Base-by-base conservation (phyloP, 1,140 invertebrate species). In the Schlechtendalia chinensis region DNA sequence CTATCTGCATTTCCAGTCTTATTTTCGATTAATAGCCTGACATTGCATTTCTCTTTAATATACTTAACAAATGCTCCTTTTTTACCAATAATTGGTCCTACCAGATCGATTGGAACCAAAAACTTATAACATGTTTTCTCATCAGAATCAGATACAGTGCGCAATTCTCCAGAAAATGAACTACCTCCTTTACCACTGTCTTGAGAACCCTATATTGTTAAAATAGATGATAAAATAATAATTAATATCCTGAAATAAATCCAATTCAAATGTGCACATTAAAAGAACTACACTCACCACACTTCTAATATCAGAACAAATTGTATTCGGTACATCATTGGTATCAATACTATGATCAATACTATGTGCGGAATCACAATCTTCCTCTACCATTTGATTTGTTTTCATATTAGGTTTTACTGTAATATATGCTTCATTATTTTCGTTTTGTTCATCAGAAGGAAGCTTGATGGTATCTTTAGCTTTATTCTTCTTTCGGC, bases 61-160 rank as follows among this genome's bases (percentile, higher is more conserved):
- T 89, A 89, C 74, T 92, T 91, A 17, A 98, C 91, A 86, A 92
- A 93, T n/a, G 88, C 87, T 27, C 96, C 95, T 83, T 91, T 90
- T 83, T 90, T 90, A 45, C 96, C 96, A 85, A 98, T 97, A 79
- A 98, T 87, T 53, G 91, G 89, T 19, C 96, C 96, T 82, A 96
- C 94, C 63, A 96, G 85, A 59, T 88, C 86, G 83, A 91, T 90
- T 14, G 94, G 93, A 83, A 97, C 91, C 82, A 91, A 88, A 87
- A 97, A 97, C 14, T 77, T 56, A 77, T 58, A 77, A 77, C 0
- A 59, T 0, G 54, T 59, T 45, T 59, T 54, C 32, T 77, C 74
- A 27, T 77, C 54, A 61, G 74, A 58, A 77, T 77, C 74, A 16
- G 56, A 77, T 24, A 77, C n/a, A 45, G 74, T 77, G 3, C 32